Evolutionary conservation across 1,140 invertebrate genomes (phyloP).

Genomic region (Linepithema humile): DNA sequence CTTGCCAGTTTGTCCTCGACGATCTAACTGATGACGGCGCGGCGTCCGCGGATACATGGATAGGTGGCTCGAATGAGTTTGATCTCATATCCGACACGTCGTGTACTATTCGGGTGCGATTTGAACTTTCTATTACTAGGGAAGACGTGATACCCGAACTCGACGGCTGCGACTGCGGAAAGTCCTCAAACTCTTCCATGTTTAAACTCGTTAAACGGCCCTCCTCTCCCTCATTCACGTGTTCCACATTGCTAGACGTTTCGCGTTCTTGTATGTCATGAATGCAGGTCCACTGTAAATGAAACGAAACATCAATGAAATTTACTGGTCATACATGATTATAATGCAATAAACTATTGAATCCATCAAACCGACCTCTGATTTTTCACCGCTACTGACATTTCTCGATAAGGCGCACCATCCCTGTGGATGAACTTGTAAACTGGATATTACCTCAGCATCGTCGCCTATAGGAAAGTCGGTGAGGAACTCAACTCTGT

Average conservation of each 20-base stretch:
- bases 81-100: slow-evolving; percentile 61
- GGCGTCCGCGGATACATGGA: slow-evolving; percentile 55
- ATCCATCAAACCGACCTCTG: slow-evolving; percentile 87
- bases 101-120: slow-evolving; percentile 69
- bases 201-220: slow-evolving; percentile 75
- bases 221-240: slow-evolving; percentile 80
- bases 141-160: slow-evolving; percentile 76
- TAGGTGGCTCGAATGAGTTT: slow-evolving; percentile 64
- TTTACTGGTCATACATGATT: not conserved
- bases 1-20: slow-evolving; percentile 69
- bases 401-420: slow-evolving; percentile 95
- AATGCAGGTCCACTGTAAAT: slow-evolving; percentile 93
- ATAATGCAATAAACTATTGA: not conserved
- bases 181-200: slow-evolving; percentile 75
- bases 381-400: slow-evolving; percentile 92
- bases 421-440: slow-evolving; percentile 96
- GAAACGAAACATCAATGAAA: not conserved
- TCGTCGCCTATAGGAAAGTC: slow-evolving; percentile 95
- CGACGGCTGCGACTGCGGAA: slow-evolving; percentile 72
- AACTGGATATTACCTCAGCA: slow-evolving; percentile 94
- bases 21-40: slow-evolving; percentile 66
- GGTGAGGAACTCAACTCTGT: slow-evolving; percentile 94
- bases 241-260: slow-evolving; percentile 69
- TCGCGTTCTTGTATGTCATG: slow-evolving; percentile 94
- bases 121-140: slow-evolving; percentile 75